These are phyloP conservation scores for Trematomus loennbergii DNA, from an alignment of 2,113 vertebrate genomes.

Conservation along the genomic window DNA sequence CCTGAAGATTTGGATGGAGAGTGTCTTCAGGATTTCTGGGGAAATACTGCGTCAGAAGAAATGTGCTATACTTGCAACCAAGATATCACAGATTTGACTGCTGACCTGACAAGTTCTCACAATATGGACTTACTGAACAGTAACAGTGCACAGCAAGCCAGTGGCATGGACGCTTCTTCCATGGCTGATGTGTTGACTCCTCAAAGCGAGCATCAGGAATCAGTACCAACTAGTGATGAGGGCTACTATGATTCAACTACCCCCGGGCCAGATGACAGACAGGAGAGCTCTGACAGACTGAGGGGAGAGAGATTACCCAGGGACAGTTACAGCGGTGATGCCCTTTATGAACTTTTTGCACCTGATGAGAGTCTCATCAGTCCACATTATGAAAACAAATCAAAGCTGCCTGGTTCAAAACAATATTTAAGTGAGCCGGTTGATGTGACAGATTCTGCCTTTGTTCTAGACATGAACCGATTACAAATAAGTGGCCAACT, in stretches of 20 bases:
- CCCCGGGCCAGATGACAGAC: slow-evolving; percentile 91
- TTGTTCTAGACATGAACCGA: slow-evolving; percentile 80
- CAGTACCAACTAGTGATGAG: slow-evolving; percentile 95
- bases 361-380: slow-evolving; percentile 91
- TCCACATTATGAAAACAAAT: slow-evolving; percentile 86
- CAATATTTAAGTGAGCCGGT: slow-evolving; percentile 83
- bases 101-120: slow-evolving; percentile 70
- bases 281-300: slow-evolving; percentile 84
- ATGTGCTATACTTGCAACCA: slow-evolving; percentile 77
- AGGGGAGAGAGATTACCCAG: slow-evolving; percentile 89
- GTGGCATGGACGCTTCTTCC: slow-evolving; percentile 62
- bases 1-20: slow-evolving; percentile 89
- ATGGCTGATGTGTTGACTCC: slow-evolving; percentile 88
- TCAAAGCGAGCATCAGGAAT: slow-evolving; percentile 95
- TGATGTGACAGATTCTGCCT: slow-evolving; percentile 65
- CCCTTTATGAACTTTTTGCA: slow-evolving; percentile 96
- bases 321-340: slow-evolving; percentile 97
- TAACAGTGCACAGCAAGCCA: slow-evolving; percentile 73
- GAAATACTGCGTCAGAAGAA: slow-evolving; percentile 76
- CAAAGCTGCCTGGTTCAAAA: slow-evolving; percentile 78
- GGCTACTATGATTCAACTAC: slow-evolving; percentile 97
- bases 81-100: slow-evolving; percentile 62
- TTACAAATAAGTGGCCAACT: slow-evolving; percentile 88
- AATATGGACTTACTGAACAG: slow-evolving; percentile 72
- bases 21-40: slow-evolving; percentile 88